These are phyloP conservation scores for Cephus rjabovi DNA, from an alignment of 2,888 invertebrate genomes.

Conservation along the genomic window DNA sequence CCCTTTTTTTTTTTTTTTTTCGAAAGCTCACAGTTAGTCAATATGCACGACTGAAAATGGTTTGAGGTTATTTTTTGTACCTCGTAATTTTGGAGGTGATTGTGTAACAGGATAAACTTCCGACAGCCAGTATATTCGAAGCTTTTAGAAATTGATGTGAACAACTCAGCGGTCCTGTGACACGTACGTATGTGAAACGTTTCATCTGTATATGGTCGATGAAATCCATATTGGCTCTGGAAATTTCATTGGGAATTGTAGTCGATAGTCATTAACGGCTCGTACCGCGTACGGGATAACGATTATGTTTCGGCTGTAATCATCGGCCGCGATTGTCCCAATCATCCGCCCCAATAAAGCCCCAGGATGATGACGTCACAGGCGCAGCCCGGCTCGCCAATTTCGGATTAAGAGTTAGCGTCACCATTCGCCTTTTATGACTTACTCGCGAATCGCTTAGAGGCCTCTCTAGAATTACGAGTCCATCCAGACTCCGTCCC, in stretches of 20 bases:
- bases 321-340: slow-evolving; percentile 62
- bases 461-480: background rate
- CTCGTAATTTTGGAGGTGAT: background rate
- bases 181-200: background rate
- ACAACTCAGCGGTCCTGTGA: background rate
- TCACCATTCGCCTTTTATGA: slow-evolving; percentile 28
- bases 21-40: background rate
- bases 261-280: slow-evolving; percentile 62
- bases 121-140: background rate
- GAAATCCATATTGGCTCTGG: background rate
- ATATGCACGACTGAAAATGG: background rate
- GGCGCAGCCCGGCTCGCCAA: background rate
- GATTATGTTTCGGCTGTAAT: slow-evolving; percentile 66
- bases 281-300: slow-evolving; percentile 52
- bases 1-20: background rate
- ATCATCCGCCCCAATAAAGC: slow-evolving; percentile 62
- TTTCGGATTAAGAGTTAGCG: background rate
- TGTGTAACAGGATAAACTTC: background rate
- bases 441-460: background rate
- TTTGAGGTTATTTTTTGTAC: background rate
- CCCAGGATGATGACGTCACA: slow-evolving; percentile 30
- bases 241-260: slow-evolving; percentile 45
- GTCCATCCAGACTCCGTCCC: background rate
- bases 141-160: background rate
- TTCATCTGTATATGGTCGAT: background rate